phyloP scores from a whole-genome alignment of 2,113 vertebrate species.

The Irena cyanogastra region DNA sequence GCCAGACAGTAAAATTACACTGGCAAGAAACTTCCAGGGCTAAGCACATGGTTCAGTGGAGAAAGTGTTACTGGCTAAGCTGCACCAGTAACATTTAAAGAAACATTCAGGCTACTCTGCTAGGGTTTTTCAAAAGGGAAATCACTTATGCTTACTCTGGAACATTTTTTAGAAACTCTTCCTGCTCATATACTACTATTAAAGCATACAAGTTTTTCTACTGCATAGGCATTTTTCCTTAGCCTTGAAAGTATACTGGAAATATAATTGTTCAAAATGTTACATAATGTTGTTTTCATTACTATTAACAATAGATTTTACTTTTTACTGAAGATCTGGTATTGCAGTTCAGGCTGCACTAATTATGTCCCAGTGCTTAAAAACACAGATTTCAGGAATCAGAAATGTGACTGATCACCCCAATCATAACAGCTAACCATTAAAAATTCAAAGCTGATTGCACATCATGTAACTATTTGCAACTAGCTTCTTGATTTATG shows the following conservation, averaged over 20 bases:
- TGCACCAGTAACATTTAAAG: neutral
- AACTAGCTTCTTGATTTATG: neutral
- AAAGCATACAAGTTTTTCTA: neutral
- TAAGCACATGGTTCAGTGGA: neutral
- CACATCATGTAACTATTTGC: neutral
- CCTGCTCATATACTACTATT: neutral
- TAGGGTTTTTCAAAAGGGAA: constrained; percentile 6
- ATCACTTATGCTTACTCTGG: constrained; percentile 40
- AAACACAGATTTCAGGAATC: neutral
- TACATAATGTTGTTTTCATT: neutral
- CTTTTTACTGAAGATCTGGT: neutral
- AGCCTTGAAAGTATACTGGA: neutral
- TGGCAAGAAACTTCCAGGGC: neutral
- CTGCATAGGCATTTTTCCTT: neutral
- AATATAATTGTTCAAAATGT: neutral
- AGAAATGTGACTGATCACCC: neutral
- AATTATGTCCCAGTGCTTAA: neutral
- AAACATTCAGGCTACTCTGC: constrained; percentile 3
- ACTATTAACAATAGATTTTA: neutral
- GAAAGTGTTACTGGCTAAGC: constrained; percentile 3
- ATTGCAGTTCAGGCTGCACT: neutral
- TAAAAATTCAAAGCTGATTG: neutral
- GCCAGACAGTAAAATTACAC: neutral
- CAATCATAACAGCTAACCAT: neutral
- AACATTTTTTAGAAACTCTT: constrained; percentile 23